Conservation (phyloP, 2,888 invertebrate species). For the Amblyjoppa fuscipennis region DNA sequence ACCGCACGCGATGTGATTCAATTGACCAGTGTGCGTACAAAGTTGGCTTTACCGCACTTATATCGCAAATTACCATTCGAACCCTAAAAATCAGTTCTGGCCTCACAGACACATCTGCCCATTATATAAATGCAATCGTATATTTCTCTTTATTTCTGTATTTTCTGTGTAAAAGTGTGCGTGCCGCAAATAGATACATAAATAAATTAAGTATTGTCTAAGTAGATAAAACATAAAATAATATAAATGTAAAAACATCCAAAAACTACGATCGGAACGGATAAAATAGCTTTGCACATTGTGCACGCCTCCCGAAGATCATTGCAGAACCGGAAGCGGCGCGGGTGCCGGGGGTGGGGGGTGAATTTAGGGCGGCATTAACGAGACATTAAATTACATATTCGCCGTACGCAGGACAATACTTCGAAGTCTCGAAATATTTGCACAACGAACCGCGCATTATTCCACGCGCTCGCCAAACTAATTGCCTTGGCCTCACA, state of each 20-base stretch:
- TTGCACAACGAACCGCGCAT: slow-evolving; percentile 28
- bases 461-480: background rate
- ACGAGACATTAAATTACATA: slow-evolving; percentile 47
- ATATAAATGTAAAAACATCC: background rate
- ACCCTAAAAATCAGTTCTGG: too few relatives aligned
- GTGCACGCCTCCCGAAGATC: background rate
- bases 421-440: slow-evolving; percentile 51
- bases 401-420: slow-evolving; percentile 18
- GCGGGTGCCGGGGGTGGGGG: too few relatives aligned
- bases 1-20: too few relatives aligned
- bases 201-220: background rate
- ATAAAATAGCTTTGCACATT: background rate
- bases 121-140: too few relatives aligned
- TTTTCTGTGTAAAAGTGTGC: too few relatives aligned
- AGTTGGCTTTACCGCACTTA: too few relatives aligned
- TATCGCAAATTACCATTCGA: too few relatives aligned
- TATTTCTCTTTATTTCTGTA: too few relatives aligned
- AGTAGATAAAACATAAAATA: background rate
- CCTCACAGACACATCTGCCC: too few relatives aligned
- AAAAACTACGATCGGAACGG: background rate
- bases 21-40: too few relatives aligned
- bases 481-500: too few relatives aligned
- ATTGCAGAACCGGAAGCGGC: background rate
- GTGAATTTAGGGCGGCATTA: slow-evolving; percentile 12
- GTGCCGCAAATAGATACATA: background rate